These are phyloP conservation scores for Paracentrotus lividus DNA, from an alignment of 53 echinoderm and acorn worm species.

Conservation along the genomic window DNA sequence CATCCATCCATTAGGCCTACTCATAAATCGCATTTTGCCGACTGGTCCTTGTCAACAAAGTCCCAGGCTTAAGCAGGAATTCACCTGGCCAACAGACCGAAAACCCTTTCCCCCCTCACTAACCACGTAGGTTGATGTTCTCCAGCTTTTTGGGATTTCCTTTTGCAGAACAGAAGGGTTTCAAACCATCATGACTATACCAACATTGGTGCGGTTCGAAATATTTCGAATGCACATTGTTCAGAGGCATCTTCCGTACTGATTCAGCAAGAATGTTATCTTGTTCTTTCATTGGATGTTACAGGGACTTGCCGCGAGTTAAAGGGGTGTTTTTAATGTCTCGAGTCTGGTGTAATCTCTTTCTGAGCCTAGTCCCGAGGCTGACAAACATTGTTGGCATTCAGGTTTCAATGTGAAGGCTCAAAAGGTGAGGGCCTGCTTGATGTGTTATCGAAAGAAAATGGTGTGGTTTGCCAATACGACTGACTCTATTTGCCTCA, in stretches of 20 bases:
- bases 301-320: background rate
- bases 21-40: background rate
- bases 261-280: slow-evolving; percentile 53
- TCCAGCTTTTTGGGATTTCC: background rate
- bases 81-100: background rate
- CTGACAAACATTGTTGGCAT: slow-evolving; percentile 43
- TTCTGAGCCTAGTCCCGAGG: slow-evolving; percentile 30
- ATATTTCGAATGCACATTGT: slow-evolving; percentile 23
- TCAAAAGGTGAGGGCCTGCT: background rate
- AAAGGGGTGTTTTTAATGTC: slow-evolving; percentile 37
- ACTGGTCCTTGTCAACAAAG: background rate
- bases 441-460: background rate
- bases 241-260: background rate
- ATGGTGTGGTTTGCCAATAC: background rate
- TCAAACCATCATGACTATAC: background rate
- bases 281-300: background rate
- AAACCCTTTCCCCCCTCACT: background rate
- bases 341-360: slow-evolving; percentile 34
- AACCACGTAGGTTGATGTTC: background rate
- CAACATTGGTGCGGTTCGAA: slow-evolving; percentile 19
- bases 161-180: background rate
- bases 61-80: background rate
- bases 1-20: background rate
- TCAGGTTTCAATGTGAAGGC: slow-evolving; percentile 20
- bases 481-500: background rate